A percentile compares a stretch with the other conserved stretches of the same genome.
phyloP scores from a whole-genome alignment of 2,888 invertebrate genomes.

The Saturnia pavonia region DNA sequence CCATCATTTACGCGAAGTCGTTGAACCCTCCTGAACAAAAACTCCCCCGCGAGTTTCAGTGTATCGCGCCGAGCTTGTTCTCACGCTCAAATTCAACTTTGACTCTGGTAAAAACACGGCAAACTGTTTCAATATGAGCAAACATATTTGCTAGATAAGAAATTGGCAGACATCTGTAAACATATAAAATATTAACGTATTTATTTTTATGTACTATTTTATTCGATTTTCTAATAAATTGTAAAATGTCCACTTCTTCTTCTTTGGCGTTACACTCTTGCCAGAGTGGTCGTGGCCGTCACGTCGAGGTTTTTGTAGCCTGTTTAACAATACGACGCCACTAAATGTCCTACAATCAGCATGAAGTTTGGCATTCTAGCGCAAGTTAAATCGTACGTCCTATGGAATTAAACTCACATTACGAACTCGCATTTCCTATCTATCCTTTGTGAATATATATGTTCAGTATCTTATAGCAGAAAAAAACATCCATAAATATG shows the following conservation, averaged over 20 bases:
- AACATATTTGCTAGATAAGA: not conserved
- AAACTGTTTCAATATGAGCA: conserved; percentile 39
- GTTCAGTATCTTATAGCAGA: not conserved
- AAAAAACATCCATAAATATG: not conserved
- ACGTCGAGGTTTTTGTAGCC: too few species aligned
- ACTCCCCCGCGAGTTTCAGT: conserved; percentile 75
- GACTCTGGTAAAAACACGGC: conserved; percentile 71
- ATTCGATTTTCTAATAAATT: not conserved
- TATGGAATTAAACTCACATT: not conserved
- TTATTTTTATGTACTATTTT: not conserved
- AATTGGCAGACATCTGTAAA: not conserved
- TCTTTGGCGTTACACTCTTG: too few species aligned
- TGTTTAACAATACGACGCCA: too few species aligned
- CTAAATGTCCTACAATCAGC: not conserved
- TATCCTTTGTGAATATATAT: not conserved
- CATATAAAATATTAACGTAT: not conserved
- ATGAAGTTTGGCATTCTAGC: not conserved
- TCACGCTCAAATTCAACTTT: conserved; percentile 69
- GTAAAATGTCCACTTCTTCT: too few species aligned
- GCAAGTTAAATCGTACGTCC: not conserved
- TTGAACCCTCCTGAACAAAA: conserved; percentile 75
- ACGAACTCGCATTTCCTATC: too few species aligned
- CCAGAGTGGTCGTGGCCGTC: too few species aligned
- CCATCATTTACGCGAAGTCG: conserved; percentile 61
- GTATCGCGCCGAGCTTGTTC: conserved; percentile 54